phyloP scores from a whole-genome alignment of 2,888 invertebrate genomes.

The Biston betularia region DNA sequence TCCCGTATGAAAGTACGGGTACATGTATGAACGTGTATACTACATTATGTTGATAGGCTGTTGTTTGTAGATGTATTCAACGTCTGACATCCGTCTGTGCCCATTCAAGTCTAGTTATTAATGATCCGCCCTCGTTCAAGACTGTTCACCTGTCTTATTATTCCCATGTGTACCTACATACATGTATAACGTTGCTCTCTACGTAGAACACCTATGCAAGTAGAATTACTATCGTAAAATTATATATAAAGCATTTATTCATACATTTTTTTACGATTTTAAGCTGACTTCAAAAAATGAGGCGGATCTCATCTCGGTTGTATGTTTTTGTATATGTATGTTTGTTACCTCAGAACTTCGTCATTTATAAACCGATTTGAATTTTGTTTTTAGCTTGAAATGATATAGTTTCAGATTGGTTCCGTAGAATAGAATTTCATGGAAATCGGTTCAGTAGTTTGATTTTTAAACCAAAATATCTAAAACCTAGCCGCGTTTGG shows the following conservation, averaged over 20 bases:
- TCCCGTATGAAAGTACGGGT: constrained; percentile 19
- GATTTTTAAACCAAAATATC: too few species aligned
- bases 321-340: too few species aligned
- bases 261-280: too few species aligned
- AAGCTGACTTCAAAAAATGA: too few species aligned
- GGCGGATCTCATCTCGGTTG: too few species aligned
- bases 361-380: too few species aligned
- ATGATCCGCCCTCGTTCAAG: constrained; percentile 35
- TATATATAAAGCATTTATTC: background rate
- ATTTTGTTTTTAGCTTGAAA: too few species aligned
- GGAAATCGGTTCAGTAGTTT: too few species aligned
- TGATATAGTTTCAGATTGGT: too few species aligned
- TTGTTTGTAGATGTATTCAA: constrained; percentile 30
- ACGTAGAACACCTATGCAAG: constrained; percentile 41
- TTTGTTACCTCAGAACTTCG: too few species aligned
- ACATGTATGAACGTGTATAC: background rate
- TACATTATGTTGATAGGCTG: background rate
- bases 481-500: too few species aligned
- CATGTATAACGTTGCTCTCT: constrained; percentile 19
- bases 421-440: too few species aligned
- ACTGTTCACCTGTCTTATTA: constrained; percentile 38
- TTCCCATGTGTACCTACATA: constrained; percentile 11
- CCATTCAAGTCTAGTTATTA: constrained; percentile 45
- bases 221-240: background rate
- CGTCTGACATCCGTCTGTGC: constrained; percentile 35